Conservation (phyloP, 1,140 invertebrate genomes). For the Probaryconus sp. region DNA sequence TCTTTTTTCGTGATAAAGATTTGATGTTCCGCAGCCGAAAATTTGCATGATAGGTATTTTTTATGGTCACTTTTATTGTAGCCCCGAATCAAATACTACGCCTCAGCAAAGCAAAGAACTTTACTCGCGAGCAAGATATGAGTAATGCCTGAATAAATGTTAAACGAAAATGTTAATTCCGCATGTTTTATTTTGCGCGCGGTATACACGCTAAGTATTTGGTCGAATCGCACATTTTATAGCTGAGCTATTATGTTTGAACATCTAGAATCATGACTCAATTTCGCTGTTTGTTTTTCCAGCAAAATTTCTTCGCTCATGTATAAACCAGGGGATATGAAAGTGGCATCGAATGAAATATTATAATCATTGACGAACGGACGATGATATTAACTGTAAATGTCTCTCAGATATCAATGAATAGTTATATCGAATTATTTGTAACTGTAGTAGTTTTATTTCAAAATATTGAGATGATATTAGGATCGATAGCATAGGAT, state of each 20-base stretch:
- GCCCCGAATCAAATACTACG: not conserved
- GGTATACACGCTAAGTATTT: conserved; percentile 1
- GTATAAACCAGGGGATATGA: conserved; percentile 9
- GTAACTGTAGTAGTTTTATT: conserved; percentile 13
- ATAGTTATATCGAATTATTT: conserved; percentile 21
- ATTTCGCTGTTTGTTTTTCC: conserved; percentile 38
- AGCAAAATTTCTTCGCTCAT: conserved; percentile 20
- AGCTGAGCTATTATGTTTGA: conserved; percentile 23
- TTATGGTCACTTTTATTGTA: not conserved
- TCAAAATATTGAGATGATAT: conserved; percentile 12
- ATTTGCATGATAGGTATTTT: not conserved
- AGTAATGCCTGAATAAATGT: conserved; percentile 10
- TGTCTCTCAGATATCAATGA: conserved; percentile 16
- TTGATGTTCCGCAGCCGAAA: too few relatives aligned
- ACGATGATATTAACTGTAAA: conserved; percentile 15
- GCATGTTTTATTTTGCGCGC: conserved; percentile 9
- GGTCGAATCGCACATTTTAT: conserved; percentile 16
- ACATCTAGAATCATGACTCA: conserved; percentile 26
- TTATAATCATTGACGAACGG: conserved; percentile 33
- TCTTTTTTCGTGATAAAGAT: too few relatives aligned
- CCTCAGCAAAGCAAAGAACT: not conserved
- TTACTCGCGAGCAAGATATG: conserved; percentile 1
- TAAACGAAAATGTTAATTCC: conserved; percentile 31
- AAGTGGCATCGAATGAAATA: conserved; percentile 11
- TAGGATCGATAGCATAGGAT: too few relatives aligned